Percentiles rank a stretch among this genome's conserved stretches.
Evolutionary conservation across 1,140 invertebrate species (phyloP).

Genomic region (Drosophila elegans): DNA sequence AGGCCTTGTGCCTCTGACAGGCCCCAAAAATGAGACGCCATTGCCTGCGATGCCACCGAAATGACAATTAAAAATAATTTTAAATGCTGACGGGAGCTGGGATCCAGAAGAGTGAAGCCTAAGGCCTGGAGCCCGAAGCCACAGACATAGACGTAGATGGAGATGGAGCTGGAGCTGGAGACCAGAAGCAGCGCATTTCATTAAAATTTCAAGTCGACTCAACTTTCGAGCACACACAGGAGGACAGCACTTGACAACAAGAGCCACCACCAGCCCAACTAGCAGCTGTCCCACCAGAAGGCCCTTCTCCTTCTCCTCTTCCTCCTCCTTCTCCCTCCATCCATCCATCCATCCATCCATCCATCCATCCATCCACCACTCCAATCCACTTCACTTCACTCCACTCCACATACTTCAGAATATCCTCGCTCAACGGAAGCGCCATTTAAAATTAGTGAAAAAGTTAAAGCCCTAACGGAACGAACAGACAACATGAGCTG

Average conservation of each 20-base stretch:
- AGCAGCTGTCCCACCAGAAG: neutral
- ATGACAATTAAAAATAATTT: conserved; percentile 83
- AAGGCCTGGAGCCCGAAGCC: neutral
- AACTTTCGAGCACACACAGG: conserved; percentile 59
- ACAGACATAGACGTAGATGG: conserved; percentile 13
- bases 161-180: conserved; percentile 19
- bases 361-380: neutral
- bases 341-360: no score
- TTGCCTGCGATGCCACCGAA: conserved; percentile 46
- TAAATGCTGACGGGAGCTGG: conserved; percentile 59
- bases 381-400: conserved; percentile 9
- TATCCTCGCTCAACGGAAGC: conserved; percentile 28
- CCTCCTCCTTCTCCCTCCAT: no score
- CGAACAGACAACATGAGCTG: conserved; percentile 62
- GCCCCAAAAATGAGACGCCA: conserved; percentile 33
- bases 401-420: neutral
- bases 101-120: neutral
- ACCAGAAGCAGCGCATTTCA: conserved; percentile 64
- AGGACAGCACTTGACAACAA: conserved; percentile 53
- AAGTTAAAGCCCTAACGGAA: conserved; percentile 62
- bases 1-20: conserved; percentile 25
- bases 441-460: conserved; percentile 78
- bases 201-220: conserved; percentile 78
- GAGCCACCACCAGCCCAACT: conserved; percentile 14
- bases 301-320: no score